These are phyloP conservation scores for Poeciliopsis gracilis DNA, from an alignment of 2,797 vertebrate species.

Conservation along the genomic window DNA sequence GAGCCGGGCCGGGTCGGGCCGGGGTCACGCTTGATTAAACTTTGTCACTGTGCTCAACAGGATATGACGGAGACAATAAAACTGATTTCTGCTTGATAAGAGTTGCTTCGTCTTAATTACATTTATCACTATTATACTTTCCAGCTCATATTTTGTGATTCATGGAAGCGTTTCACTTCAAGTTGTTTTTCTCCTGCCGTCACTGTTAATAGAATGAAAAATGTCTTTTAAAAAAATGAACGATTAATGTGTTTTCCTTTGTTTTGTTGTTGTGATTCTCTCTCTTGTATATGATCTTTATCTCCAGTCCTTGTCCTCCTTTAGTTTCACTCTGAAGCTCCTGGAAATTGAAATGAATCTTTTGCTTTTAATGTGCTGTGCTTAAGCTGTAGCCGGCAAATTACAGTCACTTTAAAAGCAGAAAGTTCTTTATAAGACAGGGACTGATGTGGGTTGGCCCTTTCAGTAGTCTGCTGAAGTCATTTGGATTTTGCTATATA, in stretches of 20 bases:
- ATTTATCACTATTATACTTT: not conserved
- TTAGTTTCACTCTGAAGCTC: slow-evolving; percentile 20
- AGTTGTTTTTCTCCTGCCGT: not conserved
- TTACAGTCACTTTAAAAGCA: slow-evolving; percentile 2
- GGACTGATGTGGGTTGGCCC: not conserved
- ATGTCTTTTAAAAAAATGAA: not conserved
- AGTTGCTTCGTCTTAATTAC: not conserved
- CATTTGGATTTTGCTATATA: not conserved
- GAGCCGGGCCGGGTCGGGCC: not conserved
- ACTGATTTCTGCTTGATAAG: not conserved
- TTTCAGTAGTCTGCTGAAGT: not conserved
- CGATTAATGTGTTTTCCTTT: not conserved
- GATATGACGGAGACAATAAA: slow-evolving; percentile 4
- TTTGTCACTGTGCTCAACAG: slow-evolving; percentile 8
- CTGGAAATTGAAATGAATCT: slow-evolving; percentile 8
- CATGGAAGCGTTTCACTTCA: not conserved
- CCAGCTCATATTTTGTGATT: not conserved
- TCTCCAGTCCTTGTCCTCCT: slow-evolving; percentile 12
- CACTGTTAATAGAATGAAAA: not conserved
- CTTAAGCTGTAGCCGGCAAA: not conserved
- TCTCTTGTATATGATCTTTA: not conserved
- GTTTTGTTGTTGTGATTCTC: not conserved
- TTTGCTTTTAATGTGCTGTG: slow-evolving; percentile 31
- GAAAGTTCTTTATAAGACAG: not conserved
- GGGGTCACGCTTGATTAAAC: slow-evolving; percentile 40